Percentiles rank a stretch among this genome's conserved stretches.
These are phyloP conservation scores for Notolepis coatsorum DNA, from an alignment of 2,797 vertebrate genomes.

Conservation along the genomic window DNA sequence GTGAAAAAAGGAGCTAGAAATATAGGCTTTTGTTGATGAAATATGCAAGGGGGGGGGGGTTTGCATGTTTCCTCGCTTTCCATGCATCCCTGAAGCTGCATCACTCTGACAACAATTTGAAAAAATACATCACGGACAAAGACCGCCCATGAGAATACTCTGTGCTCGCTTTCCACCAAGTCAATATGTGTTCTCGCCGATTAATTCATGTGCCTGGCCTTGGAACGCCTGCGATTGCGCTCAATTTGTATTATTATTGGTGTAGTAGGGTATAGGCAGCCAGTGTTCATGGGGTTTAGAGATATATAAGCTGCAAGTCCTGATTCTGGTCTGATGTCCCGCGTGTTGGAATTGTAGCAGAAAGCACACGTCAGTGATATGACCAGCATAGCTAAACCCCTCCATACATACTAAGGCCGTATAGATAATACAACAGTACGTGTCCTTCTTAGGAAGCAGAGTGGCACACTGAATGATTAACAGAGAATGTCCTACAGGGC, in stretches of 20 bases:
- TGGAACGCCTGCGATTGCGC: no score
- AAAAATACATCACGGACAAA: neutral
- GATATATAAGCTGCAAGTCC: neutral
- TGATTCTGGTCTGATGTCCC: neutral
- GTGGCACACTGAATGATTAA: conserved; percentile 57
- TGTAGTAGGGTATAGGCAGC: neutral
- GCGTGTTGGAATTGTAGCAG: conserved; percentile 18
- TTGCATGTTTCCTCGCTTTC: neutral
- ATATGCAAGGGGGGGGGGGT: conserved; percentile 26
- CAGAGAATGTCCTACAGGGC: conserved; percentile 50
- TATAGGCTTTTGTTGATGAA: conserved; percentile 13
- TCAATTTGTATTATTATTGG: neutral
- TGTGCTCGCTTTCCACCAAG: neutral
- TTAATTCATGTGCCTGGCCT: neutral
- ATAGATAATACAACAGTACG: conserved; percentile 54
- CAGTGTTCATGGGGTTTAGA: neutral
- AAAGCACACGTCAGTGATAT: conserved; percentile 40
- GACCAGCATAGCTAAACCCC: conserved; percentile 21
- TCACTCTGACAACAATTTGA: neutral
- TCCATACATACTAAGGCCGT: conserved; percentile 50
- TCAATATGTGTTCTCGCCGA: neutral
- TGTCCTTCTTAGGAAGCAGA: conserved; percentile 41
- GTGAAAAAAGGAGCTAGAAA: conserved; percentile 9
- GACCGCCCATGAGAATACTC: neutral
- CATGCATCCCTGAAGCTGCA: neutral